Evolutionary conservation across 2,113 vertebrate genomes (phyloP).

Genomic region (Austrofundulus limnaeus): DNA sequence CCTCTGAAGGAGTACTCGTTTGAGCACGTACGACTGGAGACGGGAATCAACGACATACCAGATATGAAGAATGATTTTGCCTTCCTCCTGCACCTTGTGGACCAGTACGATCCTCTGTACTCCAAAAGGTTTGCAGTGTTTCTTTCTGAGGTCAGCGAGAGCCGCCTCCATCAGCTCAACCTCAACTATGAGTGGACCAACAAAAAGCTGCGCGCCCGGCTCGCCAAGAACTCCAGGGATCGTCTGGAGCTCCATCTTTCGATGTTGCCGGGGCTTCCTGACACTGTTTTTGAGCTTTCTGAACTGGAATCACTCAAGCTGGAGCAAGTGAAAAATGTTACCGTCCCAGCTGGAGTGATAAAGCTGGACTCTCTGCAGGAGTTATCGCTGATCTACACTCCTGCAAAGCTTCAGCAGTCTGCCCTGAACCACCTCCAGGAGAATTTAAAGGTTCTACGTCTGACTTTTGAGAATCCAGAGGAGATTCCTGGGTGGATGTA

Average conservation of each 20-base stretch:
- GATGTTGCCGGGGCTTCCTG: constrained; percentile 85
- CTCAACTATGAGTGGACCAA: constrained; percentile 88
- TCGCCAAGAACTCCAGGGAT: constrained; percentile 76
- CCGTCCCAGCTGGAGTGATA: constrained; percentile 77
- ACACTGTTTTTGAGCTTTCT: constrained; percentile 83
- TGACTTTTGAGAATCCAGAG: constrained; percentile 80
- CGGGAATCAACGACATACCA: constrained; percentile 87
- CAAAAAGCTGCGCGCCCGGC: constrained; percentile 82
- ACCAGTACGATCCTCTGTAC: constrained; percentile 89
- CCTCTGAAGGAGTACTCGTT: constrained; percentile 89
- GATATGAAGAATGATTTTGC: constrained; percentile 92
- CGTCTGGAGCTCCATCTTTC: constrained; percentile 83
- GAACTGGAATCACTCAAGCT: constrained; percentile 86
- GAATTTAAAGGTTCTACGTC: constrained; percentile 79
- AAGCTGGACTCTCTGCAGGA: constrained; percentile 83
- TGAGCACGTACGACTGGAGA: constrained; percentile 84
- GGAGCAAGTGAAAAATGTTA: constrained; percentile 83
- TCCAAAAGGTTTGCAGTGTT: constrained; percentile 89
- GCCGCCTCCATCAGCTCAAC: constrained; percentile 85
- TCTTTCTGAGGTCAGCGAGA: constrained; percentile 90
- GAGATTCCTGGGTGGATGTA: constrained; percentile 88
- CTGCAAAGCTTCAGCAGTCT: constrained; percentile 81
- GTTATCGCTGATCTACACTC: constrained; percentile 82
- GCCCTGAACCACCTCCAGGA: constrained; percentile 82
- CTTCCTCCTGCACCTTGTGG: constrained; percentile 89